Base-by-base conservation (phyloP, 2,797 vertebrate species). In the Oreochromis grahami region DNA sequence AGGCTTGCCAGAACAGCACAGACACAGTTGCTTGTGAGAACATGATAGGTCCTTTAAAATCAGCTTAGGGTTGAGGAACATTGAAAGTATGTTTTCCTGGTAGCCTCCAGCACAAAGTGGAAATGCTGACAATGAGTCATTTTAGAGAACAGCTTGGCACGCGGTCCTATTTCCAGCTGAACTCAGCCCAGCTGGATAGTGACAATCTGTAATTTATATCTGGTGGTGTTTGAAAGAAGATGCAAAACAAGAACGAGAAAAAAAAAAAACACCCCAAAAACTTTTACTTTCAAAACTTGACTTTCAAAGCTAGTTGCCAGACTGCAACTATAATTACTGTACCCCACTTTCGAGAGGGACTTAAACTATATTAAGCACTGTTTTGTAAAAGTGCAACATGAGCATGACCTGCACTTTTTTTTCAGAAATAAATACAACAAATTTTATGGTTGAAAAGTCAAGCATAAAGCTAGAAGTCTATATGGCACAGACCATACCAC, bases 101-200 rank as follows among this genome's bases (percentile, higher is more conserved):
- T 87, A 41, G 86, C 86, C 88, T 92, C 48, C 58, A 81, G 87
- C 83, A 65, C 53, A 29, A 79, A 81, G 55, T 90, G 83, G 85
- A 93, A 93, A 92, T 63, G 68, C 83, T 93, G 89, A 93, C 86
- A 90, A 41, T 51, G 81, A 92, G 41, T 90, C 80, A 81, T 84
- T 79, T 79, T 81, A 80, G 48, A 86, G 53, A 84, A 45, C 56
- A 74, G 60, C 68, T 26, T 87, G 79, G 78, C 80, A 87, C 76
- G 74, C 6, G 17, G 72, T 84, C 52, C 90, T 74, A 74, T 87
- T 91, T 92, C 87, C 88, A 88, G 72, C 82, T 86, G 91, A 91
- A 88, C 41, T 82, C 68, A 82, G 80, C 78, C 88, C 89, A 91
- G 83, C 83, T 93, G 87, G 90, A 94, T 10, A 45, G 68, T 9